phyloP scores from a whole-genome alignment of 2,113 vertebrate species.

The Aegithalos caudatus region DNA sequence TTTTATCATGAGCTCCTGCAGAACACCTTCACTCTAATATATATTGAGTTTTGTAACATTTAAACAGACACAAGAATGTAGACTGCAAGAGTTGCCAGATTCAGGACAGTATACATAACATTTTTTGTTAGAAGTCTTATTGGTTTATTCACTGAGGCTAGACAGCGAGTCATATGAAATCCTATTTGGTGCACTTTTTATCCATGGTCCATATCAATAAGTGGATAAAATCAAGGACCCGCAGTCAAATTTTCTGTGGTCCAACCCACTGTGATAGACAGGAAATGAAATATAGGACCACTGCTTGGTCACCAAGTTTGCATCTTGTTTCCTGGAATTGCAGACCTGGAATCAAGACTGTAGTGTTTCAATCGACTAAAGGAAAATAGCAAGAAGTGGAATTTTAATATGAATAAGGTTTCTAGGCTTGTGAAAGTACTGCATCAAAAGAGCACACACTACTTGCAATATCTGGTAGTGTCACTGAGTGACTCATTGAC shows the following conservation, averaged over 20 bases:
- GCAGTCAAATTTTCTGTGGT: slow-evolving; percentile 39
- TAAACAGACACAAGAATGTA: slow-evolving; percentile 61
- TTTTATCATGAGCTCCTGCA: slow-evolving; percentile 47
- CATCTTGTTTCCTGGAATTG: slow-evolving; percentile 54
- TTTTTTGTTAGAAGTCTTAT: slow-evolving; percentile 66
- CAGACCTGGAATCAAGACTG: slow-evolving; percentile 58
- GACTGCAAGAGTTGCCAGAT: slow-evolving; percentile 60
- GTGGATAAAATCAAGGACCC: slow-evolving; percentile 53
- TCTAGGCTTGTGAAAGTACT: slow-evolving; percentile 64
- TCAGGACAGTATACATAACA: slow-evolving; percentile 62
- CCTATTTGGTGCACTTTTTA: slow-evolving; percentile 69
- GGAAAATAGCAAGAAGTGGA: slow-evolving; percentile 58
- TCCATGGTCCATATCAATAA: slow-evolving; percentile 51
- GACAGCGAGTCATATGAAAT: slow-evolving; percentile 69
- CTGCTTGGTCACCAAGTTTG: slow-evolving; percentile 39
- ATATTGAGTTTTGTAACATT: slow-evolving; percentile 59
- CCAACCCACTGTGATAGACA: slow-evolving; percentile 48
- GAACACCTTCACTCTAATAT: slow-evolving; percentile 54
- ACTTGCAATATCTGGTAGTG: slow-evolving; percentile 67
- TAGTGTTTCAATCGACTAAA: slow-evolving; percentile 51
- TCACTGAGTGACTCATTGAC: slow-evolving; percentile 66
- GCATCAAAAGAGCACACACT: slow-evolving; percentile 67
- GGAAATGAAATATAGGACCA: slow-evolving; percentile 45
- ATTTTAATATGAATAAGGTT: slow-evolving; percentile 61
- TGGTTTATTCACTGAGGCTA: slow-evolving; percentile 76